A percentile compares a stretch with the other conserved stretches of the same genome.
These are phyloP conservation scores for Elgonia sp. DNA, from an alignment of 2,888 invertebrate genomes.

Conservation along the genomic window DNA sequence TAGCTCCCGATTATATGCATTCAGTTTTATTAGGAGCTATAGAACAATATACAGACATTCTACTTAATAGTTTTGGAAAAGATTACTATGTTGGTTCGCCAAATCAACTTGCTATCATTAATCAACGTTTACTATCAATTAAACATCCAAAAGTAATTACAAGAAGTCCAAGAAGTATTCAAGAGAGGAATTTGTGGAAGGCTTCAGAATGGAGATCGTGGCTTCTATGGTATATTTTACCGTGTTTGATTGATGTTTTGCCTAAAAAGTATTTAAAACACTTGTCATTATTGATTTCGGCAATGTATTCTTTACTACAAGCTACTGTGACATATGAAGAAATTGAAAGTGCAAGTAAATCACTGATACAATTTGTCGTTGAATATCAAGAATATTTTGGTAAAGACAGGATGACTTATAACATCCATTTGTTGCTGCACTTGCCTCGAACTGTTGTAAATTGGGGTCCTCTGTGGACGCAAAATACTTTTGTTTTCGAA, in stretches of 20 bases:
- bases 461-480: constrained; percentile 60
- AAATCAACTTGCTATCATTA: neutral
- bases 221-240: neutral
- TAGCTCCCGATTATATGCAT: neutral
- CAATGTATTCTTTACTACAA: neutral
- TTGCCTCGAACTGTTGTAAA: constrained; percentile 5
- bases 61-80: neutral
- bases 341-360: constrained; percentile 1
- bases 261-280: neutral
- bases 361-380: neutral
- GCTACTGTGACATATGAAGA: neutral
- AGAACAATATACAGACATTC: neutral
- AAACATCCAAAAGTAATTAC: neutral
- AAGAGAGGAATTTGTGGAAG: constrained; percentile 3
- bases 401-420: neutral
- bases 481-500: constrained; percentile 62
- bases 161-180: neutral
- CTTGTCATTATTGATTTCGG: neutral
- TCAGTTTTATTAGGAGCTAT: neutral
- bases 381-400: neutral
- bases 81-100: constrained; percentile 1
- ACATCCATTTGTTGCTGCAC: neutral
- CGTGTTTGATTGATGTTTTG: neutral
- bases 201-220: constrained; percentile 5
- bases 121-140: neutral